Evolutionary conservation across 2,797 vertebrate genomes (phyloP), one percentile per base, ranked within the genome.

Genomic region (Pyrocephalus nanus): DNA sequence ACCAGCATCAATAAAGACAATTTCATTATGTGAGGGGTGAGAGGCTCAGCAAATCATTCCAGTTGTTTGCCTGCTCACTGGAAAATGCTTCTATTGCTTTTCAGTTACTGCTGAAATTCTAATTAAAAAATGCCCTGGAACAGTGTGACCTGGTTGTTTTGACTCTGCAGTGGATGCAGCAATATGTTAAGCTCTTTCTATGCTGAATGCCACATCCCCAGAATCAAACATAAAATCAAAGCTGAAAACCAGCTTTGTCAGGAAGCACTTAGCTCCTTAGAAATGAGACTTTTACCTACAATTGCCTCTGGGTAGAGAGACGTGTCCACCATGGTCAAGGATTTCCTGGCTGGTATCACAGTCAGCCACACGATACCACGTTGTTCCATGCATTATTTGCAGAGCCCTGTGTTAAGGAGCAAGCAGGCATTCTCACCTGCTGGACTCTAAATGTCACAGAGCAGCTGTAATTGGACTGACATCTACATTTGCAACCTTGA

Each of bases 1-100:
- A 97, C 86, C 82, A 92, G 45, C 70, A 90, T 94, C 88, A 94
- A 88, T 96, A 94, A 93, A 85, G 64, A 90, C 83, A 91, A 78
- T 79, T 90, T 90, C 51, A 91, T 92, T 93, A 86, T n/a, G 62
- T 36, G 45, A 78, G 30, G 66, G 58, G 60, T 42, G 34, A 95
- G 48, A 73, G 36, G 75, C 58, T 83, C 32, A 38, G 50, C 51
- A 86, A 92, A 94, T 81, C 79, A 71, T 88, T 90, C 60, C 58
- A 85, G 27, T 43, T 83, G 43, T 21, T n/a, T 92, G 77, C 34
- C 95, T 51, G 94, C 86, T 94, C 85, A 32, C 36, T 45, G 21
- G 38, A 88, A 89, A 93, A 81, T 14, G 25, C 66, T 87, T 84
- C 60, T 34, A 90, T 20, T 47, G 58, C 78, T 94, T 64, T 92